A percentile compares a stretch with the other conserved stretches of the same genome.
These are phyloP conservation scores for Empidonax traillii DNA, from an alignment of 2,113 vertebrate species.

Conservation along the genomic window DNA sequence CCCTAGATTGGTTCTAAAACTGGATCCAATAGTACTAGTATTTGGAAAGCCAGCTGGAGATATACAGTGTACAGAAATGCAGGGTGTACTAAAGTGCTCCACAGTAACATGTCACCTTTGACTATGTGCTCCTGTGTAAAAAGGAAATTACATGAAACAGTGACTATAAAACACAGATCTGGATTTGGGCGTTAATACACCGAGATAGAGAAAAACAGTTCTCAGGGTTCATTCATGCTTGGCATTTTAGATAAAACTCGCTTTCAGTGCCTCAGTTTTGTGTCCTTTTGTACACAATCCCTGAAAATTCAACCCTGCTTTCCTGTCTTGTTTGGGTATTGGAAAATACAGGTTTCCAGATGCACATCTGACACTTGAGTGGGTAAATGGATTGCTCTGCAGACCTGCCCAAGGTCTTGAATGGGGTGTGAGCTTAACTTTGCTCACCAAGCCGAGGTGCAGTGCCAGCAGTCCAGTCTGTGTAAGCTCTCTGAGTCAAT, in stretches of 20 bases:
- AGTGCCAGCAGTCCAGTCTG: fast-evolving
- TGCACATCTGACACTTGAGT: not conserved
- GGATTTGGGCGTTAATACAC: not conserved
- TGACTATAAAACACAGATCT: not conserved
- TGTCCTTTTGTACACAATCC: not conserved
- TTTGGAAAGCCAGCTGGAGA: not conserved
- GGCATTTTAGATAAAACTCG: not conserved
- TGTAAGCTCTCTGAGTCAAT: no score
- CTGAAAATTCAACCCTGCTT: not conserved
- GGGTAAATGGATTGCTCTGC: not conserved
- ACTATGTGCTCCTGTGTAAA: not conserved
- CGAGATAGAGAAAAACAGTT: not conserved
- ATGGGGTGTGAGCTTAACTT: not conserved
- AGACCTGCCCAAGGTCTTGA: not conserved
- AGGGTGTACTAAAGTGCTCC: not conserved
- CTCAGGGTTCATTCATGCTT: fast-evolving
- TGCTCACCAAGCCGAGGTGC: not conserved
- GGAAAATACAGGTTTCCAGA: not conserved
- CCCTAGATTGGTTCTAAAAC: not conserved
- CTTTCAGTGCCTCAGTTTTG: not conserved
- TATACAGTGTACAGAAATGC: not conserved
- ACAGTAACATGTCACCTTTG: not conserved
- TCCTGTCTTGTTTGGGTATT: not conserved
- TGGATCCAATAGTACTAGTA: not conserved
- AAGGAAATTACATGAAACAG: not conserved